A percentile compares a stretch with the other conserved stretches of the same genome.
These are phyloP conservation scores for Nasonia giraulti DNA, from an alignment of 1,140 invertebrate genomes.

Conservation along the genomic window DNA sequence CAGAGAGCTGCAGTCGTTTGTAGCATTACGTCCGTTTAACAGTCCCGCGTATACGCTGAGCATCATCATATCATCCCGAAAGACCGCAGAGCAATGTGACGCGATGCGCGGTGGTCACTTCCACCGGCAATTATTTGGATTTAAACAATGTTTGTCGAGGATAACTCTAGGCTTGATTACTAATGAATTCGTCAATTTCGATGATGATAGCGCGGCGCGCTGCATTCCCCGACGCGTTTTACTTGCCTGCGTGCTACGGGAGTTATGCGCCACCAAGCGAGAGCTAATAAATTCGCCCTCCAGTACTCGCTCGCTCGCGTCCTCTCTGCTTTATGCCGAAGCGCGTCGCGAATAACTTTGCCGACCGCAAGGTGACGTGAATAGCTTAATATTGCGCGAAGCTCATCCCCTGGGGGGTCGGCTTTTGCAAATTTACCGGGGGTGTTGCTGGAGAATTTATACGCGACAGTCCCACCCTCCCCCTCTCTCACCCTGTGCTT, in stretches of 20 bases:
- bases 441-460: conserved; percentile 16
- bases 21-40: conserved; percentile 28
- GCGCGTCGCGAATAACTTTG: conserved; percentile 42
- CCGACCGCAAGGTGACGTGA: conserved; percentile 44
- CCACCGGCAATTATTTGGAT: conserved; percentile 62
- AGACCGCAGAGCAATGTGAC: background rate
- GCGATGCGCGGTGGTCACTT: background rate
- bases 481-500: background rate
- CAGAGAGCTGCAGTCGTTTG: background rate
- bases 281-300: conserved; percentile 53
- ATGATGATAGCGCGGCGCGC: conserved; percentile 46
- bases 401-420: background rate
- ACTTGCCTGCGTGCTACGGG: conserved; percentile 12
- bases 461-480: background rate
- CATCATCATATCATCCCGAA: background rate
- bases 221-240: conserved; percentile 45
- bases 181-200: conserved; percentile 66
- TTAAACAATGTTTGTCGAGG: conserved; percentile 55
- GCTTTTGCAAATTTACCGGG: conserved; percentile 45
- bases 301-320: background rate
- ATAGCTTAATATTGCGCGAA: conserved; percentile 39
- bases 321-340: conserved; percentile 15
- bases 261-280: conserved; percentile 4
- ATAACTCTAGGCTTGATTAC: conserved; percentile 60
- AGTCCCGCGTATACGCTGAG: background rate